These are phyloP conservation scores for Leucopsar rothschildi DNA, from an alignment of 2,113 vertebrate genomes.

Conservation along the genomic window DNA sequence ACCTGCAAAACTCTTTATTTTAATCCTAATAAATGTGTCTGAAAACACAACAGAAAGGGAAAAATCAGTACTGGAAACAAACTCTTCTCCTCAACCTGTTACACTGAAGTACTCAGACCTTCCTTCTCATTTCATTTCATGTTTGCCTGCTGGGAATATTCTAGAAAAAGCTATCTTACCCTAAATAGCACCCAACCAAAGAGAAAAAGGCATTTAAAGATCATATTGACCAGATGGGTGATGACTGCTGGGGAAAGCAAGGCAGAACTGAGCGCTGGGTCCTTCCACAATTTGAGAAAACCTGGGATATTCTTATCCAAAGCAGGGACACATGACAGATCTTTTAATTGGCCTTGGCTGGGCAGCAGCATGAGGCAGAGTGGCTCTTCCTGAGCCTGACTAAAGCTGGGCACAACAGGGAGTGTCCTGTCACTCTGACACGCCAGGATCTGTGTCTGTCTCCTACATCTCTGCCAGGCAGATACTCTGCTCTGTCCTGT, in stretches of 20 bases:
- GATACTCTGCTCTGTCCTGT: background rate
- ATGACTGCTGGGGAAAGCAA: background rate
- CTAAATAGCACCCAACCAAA: background rate
- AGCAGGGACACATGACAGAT: background rate
- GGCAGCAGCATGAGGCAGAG: background rate
- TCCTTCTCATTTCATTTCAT: background rate
- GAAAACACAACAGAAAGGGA: conserved; percentile 24
- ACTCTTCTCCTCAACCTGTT: background rate
- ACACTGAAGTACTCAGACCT: background rate
- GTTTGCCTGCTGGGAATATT: background rate
- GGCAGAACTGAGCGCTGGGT: background rate
- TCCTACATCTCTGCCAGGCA: conserved; percentile 25
- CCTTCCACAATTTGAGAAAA: background rate
- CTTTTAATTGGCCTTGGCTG: background rate
- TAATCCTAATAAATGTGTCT: background rate
- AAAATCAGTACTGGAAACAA: background rate
- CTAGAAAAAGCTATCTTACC: background rate
- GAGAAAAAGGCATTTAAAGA: background rate
- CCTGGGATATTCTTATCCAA: background rate
- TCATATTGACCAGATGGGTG: background rate
- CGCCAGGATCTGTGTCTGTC: background rate
- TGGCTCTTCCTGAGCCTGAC: background rate
- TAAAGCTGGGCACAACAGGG: background rate
- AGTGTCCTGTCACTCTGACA: background rate
- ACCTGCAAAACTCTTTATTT: background rate